phyloP scores from a whole-genome alignment of 2,888 invertebrate genomes.

The Aricia artaxerxes region DNA sequence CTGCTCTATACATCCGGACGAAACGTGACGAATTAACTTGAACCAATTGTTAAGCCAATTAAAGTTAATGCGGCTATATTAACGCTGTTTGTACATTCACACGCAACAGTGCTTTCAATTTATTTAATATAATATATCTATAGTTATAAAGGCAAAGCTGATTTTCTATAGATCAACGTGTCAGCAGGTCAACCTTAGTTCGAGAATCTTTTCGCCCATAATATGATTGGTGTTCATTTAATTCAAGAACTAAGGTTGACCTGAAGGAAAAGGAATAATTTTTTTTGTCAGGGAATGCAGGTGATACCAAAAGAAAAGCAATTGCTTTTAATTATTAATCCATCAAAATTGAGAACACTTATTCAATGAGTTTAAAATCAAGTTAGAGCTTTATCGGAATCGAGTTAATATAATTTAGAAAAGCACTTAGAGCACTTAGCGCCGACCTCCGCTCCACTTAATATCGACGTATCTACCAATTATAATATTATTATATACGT shows the following conservation, averaged over 20 bases:
- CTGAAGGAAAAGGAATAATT: no score
- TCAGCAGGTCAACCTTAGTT: no score
- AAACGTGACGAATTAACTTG: constrained; percentile 44
- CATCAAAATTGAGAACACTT: neutral
- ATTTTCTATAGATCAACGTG: no score
- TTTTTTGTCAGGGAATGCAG: no score
- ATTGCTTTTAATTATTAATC: neutral
- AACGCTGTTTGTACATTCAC: constrained; percentile 46
- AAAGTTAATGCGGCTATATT: constrained; percentile 46
- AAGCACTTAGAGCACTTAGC: constrained; percentile 9
- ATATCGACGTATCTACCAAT: neutral
- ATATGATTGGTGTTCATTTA: no score
- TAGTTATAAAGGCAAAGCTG: neutral
- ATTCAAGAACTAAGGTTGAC: no score
- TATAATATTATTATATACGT: neutral
- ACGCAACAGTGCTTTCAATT: constrained; percentile 31
- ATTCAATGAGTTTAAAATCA: neutral
- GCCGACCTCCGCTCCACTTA: neutral
- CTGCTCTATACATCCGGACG: constrained; percentile 38
- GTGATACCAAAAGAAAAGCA: neutral
- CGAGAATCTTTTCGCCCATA: no score
- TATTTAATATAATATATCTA: neutral
- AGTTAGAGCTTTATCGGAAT: neutral
- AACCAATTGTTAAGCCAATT: constrained; percentile 60
- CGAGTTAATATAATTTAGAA: neutral